Percentiles rank a stretch among this genome's conserved stretches.
phyloP scores from a whole-genome alignment of 2,797 vertebrate genomes.

The Bradypus variegatus region DNA sequence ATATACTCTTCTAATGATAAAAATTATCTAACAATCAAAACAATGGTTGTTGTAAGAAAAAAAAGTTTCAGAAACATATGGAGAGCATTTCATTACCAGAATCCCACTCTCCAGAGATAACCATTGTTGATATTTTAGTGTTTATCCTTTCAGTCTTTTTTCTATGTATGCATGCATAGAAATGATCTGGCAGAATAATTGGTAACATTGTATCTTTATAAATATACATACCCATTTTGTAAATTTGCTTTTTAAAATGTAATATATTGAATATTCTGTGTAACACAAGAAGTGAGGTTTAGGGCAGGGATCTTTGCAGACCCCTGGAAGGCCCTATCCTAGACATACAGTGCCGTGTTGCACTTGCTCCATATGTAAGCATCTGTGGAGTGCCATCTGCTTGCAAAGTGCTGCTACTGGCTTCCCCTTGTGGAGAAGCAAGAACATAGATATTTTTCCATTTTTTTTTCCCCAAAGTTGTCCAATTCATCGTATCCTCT shows the following conservation, averaged over 20 bases:
- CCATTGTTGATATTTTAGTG: not conserved
- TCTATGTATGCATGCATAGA: not conserved
- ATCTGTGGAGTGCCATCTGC: too few relatives aligned
- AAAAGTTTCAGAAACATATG: not conserved
- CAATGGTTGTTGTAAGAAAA: not conserved
- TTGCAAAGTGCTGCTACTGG: not conserved
- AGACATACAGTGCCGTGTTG: not conserved
- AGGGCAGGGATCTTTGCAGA: not conserved
- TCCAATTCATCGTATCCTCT: not conserved
- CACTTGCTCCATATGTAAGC: rapidly evolving
- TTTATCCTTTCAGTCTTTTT: not conserved
- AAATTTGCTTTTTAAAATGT: not conserved
- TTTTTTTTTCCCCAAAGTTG: not conserved
- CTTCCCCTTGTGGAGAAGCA: not conserved
- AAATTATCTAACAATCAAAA: not conserved
- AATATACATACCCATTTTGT: not conserved
- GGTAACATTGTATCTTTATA: not conserved
- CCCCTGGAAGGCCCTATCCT: not conserved
- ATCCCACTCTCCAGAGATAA: not conserved
- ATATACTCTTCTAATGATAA: not conserved
- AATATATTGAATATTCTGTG: not conserved
- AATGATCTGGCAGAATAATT: not conserved
- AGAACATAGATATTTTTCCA: not conserved
- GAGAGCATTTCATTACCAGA: not conserved
- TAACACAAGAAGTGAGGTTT: not conserved